A percentile compares a stretch with the other conserved stretches of the same genome.
These are phyloP conservation scores for Menura novaehollandiae DNA, from an alignment of 2,113 vertebrate species.

Conservation along the genomic window DNA sequence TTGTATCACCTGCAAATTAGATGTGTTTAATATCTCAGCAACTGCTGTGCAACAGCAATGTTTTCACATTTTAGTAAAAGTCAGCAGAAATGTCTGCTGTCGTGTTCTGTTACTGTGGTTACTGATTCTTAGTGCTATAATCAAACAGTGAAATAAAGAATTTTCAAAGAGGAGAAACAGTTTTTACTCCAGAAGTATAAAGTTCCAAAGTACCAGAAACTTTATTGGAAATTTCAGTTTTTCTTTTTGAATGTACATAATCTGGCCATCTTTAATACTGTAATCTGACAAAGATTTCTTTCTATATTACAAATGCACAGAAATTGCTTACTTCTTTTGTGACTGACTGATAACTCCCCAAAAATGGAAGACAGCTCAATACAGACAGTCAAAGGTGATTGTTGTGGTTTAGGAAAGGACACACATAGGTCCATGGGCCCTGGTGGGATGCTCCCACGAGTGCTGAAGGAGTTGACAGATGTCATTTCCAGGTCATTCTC, in stretches of 20 bases:
- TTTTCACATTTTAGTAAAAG: not conserved
- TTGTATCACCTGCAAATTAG: not conserved
- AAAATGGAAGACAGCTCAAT: not conserved
- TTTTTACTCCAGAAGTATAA: not conserved
- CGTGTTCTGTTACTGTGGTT: not conserved
- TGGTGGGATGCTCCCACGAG: not conserved
- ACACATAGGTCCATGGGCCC: not conserved
- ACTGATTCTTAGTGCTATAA: not conserved
- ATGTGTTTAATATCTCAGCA: not conserved
- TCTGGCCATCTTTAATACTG: not conserved
- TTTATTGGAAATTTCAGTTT: not conserved
- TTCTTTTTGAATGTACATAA: not conserved
- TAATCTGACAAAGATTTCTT: not conserved
- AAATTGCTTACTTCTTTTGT: not conserved
- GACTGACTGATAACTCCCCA: not conserved
- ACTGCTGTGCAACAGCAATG: not conserved
- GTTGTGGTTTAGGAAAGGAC: not conserved
- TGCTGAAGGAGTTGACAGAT: not conserved
- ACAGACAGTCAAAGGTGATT: not conserved
- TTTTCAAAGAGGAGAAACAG: not conserved
- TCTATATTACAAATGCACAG: not conserved
- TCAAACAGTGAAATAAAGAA: not conserved
- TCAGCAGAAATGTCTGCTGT: not conserved
- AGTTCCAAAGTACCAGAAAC: not conserved
- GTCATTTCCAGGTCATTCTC: not conserved